Evolutionary conservation across 1,140 invertebrate species (phyloP).

Genomic region (Bathynomus jamesi): DNA sequence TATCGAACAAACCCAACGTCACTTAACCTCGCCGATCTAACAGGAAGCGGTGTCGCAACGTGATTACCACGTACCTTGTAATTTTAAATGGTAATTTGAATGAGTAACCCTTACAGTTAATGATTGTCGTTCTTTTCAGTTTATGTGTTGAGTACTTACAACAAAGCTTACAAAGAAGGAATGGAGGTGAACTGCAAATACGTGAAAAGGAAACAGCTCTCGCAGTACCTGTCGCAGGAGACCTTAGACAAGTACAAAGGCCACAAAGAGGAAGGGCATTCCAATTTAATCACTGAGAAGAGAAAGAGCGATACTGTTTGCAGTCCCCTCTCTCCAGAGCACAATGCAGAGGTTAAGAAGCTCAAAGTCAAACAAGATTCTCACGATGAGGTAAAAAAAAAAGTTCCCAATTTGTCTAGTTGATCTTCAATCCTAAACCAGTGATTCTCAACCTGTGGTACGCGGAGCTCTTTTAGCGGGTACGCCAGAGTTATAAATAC

Average conservation of each 20-base stretch:
- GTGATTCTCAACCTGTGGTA: background rate
- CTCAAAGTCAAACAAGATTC: background rate
- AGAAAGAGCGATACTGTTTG: background rate
- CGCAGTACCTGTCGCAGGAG: slow-evolving; percentile 37
- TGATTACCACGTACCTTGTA: background rate
- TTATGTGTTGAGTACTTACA: slow-evolving; percentile 55
- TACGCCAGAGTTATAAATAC: background rate
- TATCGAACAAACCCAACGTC: too few species aligned
- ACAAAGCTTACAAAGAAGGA: slow-evolving; percentile 74
- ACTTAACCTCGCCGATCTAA: too few species aligned
- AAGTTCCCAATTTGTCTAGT: too few species aligned
- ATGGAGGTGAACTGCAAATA: slow-evolving; percentile 76
- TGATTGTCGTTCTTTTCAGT: slow-evolving; percentile 52
- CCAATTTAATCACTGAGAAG: background rate
- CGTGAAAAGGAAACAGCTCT: slow-evolving; percentile 46
- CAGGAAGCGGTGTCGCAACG: too few species aligned
- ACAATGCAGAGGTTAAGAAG: background rate
- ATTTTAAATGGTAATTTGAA: background rate
- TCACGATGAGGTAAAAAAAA: background rate
- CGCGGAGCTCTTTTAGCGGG: background rate
- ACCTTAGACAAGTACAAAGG: slow-evolving; percentile 26
- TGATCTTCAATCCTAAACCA: background rate
- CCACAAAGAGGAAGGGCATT: background rate
- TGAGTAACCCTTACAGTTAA: slow-evolving; percentile 21
- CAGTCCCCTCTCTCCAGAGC: background rate